Evolutionary conservation across 2,888 invertebrate species (phyloP).

Genomic region (Siphonodentalium dalli): DNA sequence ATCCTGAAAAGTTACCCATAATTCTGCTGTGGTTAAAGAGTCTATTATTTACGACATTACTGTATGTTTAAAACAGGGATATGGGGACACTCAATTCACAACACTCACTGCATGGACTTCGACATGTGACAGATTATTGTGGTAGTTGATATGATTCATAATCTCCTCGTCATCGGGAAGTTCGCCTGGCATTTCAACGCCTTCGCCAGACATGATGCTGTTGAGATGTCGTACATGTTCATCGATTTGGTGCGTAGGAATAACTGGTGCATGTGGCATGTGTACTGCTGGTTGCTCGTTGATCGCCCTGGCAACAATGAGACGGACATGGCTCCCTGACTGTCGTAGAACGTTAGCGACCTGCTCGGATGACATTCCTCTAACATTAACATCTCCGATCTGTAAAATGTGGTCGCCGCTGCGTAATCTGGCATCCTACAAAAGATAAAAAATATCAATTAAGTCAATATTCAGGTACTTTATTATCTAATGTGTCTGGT

Average conservation of each 20-base stretch:
- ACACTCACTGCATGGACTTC: no score
- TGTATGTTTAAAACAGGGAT: no score
- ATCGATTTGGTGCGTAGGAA: slow-evolving; percentile 86
- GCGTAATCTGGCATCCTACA: slow-evolving; percentile 89
- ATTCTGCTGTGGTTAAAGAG: no score
- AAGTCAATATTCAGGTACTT: no score
- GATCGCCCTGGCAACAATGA: slow-evolving; percentile 83
- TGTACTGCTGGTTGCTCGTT: slow-evolving; percentile 45
- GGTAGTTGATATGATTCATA: no score
- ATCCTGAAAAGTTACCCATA: no score
- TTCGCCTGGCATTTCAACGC: no score
- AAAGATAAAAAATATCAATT: slow-evolving; percentile 20
- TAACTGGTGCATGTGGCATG: slow-evolving; percentile 78
- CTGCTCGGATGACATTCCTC: slow-evolving; percentile 93
- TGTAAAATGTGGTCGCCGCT: slow-evolving; percentile 98
- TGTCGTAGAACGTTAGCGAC: slow-evolving; percentile 94
- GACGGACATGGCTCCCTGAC: slow-evolving; percentile 91
- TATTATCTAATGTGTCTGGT: no score
- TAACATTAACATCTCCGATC: slow-evolving; percentile 83
- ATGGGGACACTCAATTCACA: no score
- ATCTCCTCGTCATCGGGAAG: no score
- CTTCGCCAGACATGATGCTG: slow-evolving; percentile 26
- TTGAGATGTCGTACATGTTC: slow-evolving; percentile 77
- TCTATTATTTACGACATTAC: no score
- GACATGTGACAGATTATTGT: no score